Base-by-base conservation (phyloP, 2,888 invertebrate genomes). In the Portevinia maculata region DNA sequence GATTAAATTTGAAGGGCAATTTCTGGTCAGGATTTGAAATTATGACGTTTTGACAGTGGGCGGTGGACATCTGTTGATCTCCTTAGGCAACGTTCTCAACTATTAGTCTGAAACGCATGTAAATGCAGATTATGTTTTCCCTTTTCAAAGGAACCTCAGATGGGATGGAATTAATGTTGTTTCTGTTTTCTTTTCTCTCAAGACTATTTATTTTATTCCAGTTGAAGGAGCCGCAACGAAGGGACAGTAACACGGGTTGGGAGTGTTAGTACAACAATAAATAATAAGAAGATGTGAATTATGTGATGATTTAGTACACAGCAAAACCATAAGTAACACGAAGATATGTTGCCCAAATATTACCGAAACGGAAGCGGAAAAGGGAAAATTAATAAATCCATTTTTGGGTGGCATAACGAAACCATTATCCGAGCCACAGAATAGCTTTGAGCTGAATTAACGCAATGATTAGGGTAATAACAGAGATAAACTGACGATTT, bases 371-470 rank as follows among this genome's bases (percentile, higher is more conserved):
- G 39, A 34, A 70, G 41, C 24, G 32, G n/a, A 15, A 73, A 15
- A 44, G 52, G n/a, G 52, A 75, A 70, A 76, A 59, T 64, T 70
- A 75, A 81, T 81, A 81, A 81, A 76, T 76, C 81, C 64, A 75
- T 70, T 44, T 76, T 64, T 50, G 24, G 70, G 70, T 76, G 76
- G 52, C 64, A 70, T 70, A 81, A 70, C 62, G 64, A 59, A 70
- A 30, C 64, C 75, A 81, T 81, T 81, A 81, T 67, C 67, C 28
- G 15, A 34, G n/a, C 64, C 19, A 9, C 13, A 46, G 48, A 70
- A 76, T 70, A 70, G 60, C 59, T 70, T 46, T 52, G 46, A 57
- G 67, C 55, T 70, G 76, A 76, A 81, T 81, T 76, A 79, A 79
- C 74, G 55, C 50, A 62, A 64, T 57, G 69, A 79, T 74, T 74